A percentile compares a stretch with the other conserved stretches of the same genome.
Conservation (phyloP, 2,888 invertebrate species). For the Tenthredo mesomela region DNA sequence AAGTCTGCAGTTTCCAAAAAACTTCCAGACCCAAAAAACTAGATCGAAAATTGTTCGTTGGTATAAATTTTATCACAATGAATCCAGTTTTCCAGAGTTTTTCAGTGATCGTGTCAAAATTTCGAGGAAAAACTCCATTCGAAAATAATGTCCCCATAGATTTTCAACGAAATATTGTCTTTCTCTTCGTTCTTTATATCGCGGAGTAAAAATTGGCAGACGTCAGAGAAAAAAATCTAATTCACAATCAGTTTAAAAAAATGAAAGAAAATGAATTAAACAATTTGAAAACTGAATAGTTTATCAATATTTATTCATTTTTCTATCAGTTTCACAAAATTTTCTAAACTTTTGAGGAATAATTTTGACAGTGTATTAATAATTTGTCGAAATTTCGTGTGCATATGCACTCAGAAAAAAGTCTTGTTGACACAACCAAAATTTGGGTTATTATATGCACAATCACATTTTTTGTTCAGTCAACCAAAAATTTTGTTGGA, state of each 20-base stretch:
- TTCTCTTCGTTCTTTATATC: neutral
- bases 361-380: no score
- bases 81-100: neutral
- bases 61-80: neutral
- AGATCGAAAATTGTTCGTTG: no score
- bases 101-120: neutral
- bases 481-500: no score
- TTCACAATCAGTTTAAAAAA: neutral
- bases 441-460: no score
- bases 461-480: no score
- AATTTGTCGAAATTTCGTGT: neutral
- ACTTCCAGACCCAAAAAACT: neutral
- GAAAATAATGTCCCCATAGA: neutral
- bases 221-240: neutral
- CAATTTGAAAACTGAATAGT: neutral
- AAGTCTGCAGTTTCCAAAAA: neutral
- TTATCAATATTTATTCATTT: neutral
- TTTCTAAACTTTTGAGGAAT: neutral
- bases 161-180: neutral
- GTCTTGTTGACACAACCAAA: no score
- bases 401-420: neutral
- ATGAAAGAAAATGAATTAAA: neutral
- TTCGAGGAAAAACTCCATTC: neutral
- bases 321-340: neutral
- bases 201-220: neutral